Base-by-base conservation (phyloP, 2,888 invertebrate genomes). In the Lepidocyrtoides sp. region DNA sequence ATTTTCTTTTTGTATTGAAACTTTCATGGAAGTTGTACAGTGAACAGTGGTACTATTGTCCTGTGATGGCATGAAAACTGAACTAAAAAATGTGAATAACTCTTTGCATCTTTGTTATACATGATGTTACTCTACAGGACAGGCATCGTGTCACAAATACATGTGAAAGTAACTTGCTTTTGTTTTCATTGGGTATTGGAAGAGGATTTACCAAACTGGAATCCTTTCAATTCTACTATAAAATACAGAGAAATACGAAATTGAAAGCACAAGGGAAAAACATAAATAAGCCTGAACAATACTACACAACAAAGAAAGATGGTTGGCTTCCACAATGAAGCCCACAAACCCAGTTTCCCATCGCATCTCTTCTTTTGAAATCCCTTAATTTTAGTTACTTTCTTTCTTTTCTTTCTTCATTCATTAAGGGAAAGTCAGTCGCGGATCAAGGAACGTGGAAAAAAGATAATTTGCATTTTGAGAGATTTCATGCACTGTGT, bases 191-290 rank as follows among this genome's bases (percentile, higher is more conserved):
- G 20, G 26, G 20, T 41, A 69, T 36, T 41, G 41, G 41, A 36
- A 81, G 54, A 60, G 36, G 87, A 79, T 87, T 87, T 87, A 66
- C 66, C 87, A 66, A 20, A 0, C n/a, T 36, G 66, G 36, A 77
- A 87, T 79, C 86, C 60, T 29, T 48, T 32, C 26, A 54, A 14
- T 7, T 41, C n/a, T 1, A 66, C 17, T 14, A 51, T 51, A 51
- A n/a, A 60, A 23, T 41, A 48, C 14, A 54, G 41, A 63, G 17
- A 12, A 44, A 82, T 44, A 20, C 60, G 23, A n/a, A n/a, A n/a
- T n/a, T 7, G 7, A 29, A 54, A 32, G 12, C 36, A 32, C n/a
- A 2, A 44, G 23, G 20, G 32, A 44, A 44, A 12, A 20, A 4
- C 7, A 14, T 12, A 44, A 44, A 14, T 44, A n/a, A 23, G 36